Evolutionary conservation across 2,888 invertebrate genomes (phyloP).

Genomic region (Spisula solida): DNA sequence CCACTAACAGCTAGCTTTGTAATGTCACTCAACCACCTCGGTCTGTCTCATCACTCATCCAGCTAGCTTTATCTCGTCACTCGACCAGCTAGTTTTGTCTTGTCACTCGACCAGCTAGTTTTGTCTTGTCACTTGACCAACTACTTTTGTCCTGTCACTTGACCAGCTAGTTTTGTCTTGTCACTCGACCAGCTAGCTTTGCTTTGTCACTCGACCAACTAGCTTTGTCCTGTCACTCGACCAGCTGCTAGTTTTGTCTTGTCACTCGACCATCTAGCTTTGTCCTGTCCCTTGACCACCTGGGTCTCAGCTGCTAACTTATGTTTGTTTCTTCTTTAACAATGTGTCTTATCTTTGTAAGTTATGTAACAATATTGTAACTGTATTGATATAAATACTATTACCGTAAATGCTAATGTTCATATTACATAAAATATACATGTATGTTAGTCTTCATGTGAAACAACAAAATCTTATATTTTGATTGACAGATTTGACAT

Average conservation of each 20-base stretch:
- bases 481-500: too few relatives aligned
- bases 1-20: slow-evolving; percentile 31
- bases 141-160: background rate
- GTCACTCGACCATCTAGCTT: slow-evolving; percentile 20
- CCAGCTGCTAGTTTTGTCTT: background rate
- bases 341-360: too few relatives aligned
- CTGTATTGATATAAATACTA: too few relatives aligned
- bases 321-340: too few relatives aligned
- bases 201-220: background rate
- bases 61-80: slow-evolving; percentile 19
- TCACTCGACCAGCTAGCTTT: slow-evolving; percentile 11
- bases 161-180: slow-evolving; percentile 19
- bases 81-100: slow-evolving; percentile 14
- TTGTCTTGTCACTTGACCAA: slow-evolving; percentile 9
- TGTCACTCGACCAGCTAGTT: slow-evolving; percentile 6
- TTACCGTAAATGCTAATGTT: too few relatives aligned
- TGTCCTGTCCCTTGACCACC: background rate
- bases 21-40: background rate
- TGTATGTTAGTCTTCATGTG: too few relatives aligned
- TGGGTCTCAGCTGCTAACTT: too few relatives aligned
- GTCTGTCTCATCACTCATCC: too few relatives aligned
- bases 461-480: too few relatives aligned
- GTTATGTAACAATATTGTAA: too few relatives aligned
- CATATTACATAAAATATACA: too few relatives aligned
- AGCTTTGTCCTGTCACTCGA: too few relatives aligned